phyloP scores from a whole-genome alignment of 2,888 invertebrate genomes.

The Campoplex nolae region DNA sequence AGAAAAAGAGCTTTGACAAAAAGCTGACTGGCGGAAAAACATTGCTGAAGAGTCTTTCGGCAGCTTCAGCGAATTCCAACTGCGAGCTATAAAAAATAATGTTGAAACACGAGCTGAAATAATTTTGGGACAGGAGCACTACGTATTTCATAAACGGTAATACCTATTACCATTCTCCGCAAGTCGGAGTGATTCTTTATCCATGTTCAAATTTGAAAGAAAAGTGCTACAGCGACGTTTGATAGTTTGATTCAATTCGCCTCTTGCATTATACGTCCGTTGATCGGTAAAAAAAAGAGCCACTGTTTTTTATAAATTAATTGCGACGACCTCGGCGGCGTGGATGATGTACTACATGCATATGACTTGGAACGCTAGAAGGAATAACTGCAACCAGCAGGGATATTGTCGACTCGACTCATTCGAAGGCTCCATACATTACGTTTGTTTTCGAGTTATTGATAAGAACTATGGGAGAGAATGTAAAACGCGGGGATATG shows the following conservation, averaged over 20 bases:
- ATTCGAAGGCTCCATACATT: slow-evolving; percentile 28
- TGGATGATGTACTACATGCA: not conserved
- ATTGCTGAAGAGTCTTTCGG: slow-evolving; percentile 2
- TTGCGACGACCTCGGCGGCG: not conserved
- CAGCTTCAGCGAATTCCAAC: not conserved
- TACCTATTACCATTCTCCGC: not conserved
- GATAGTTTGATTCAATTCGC: not conserved
- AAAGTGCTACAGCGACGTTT: not conserved
- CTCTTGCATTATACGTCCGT: not conserved
- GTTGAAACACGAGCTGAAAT: not conserved
- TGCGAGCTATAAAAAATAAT: not conserved
- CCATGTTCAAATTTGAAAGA: not conserved
- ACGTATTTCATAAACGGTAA: not conserved
- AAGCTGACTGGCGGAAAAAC: not conserved
- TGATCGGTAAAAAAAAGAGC: not conserved
- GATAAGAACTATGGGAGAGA: slow-evolving; percentile 43
- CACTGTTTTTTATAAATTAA: not conserved
- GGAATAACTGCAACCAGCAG: slow-evolving; percentile 32
- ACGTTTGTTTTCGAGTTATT: slow-evolving; percentile 37
- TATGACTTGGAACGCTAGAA: slow-evolving; percentile 7
- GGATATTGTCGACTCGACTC: slow-evolving; percentile 22
- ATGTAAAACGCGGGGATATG: slow-evolving; percentile 8
- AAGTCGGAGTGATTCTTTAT: not conserved
- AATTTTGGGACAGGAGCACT: not conserved
- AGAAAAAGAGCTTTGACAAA: not conserved